Evolutionary conservation across 2,888 invertebrate species (phyloP), one percentile per base, ranked within the genome.

Genomic region (Drosophila diplacantha): DNA sequence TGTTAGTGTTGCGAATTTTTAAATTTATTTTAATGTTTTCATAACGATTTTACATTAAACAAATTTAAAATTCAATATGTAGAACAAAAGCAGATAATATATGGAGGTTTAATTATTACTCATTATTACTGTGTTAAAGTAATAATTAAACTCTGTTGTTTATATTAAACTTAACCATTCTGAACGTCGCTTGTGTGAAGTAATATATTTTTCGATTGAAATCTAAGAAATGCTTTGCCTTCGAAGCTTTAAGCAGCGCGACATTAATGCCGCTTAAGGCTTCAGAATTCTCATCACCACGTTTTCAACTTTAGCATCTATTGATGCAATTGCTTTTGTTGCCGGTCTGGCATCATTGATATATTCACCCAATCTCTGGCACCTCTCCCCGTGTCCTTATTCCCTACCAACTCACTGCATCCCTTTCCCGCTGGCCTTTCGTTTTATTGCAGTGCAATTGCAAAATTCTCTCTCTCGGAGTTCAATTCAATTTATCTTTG

Each of bases 401-500:
- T 1, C 11, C 31, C 0, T 5, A 2, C 31, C 49, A n/a, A n/a
- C 8, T 29, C 50, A 8, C 34, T 9, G 18, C 7, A 11, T 14
- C 16, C 24, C 56, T 16, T 26, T 14, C 22, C 54, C 18, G 29
- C 26, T 38, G 26, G 46, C 47, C 58, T 58, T 68, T 63, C 58
- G 69, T 68, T 78, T 81, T 73, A 75, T 81, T 81, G 67, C 68
- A 53, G 46, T 70, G 81, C 81, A 79, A 81, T 73, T 73, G 72
- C 55, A 65, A 73, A 78, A 60, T 69, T 67, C 75, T 59, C 72
- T 77, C 35, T 54, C 58, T 62, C 70, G 69, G 71, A 71, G 71
- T 72, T 71, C 75, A 67, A 79, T 81, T 83, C 75, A 73, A 78
- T 80, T 78, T 82, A 80, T 80, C 79, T 80, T 82, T 78, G 83